Percentiles rank a stretch among this genome's conserved stretches.
Conservation (phyloP, 2,113 vertebrate species). For the Seriola quinqueradiata region DNA sequence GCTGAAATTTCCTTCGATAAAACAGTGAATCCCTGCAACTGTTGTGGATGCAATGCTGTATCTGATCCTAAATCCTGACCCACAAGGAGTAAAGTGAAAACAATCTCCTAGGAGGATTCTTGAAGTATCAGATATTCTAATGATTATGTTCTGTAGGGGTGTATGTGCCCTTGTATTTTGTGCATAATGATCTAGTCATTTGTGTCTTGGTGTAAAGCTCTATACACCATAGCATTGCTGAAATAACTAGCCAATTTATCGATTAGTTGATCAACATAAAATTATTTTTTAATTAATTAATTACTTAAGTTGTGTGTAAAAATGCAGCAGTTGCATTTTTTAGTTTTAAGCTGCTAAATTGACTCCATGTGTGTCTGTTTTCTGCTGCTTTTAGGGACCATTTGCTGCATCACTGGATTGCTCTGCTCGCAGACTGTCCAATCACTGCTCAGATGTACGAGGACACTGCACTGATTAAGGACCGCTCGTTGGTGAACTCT, state of each 20-base stretch:
- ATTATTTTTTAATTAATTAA: no score
- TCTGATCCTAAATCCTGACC: conserved; percentile 18
- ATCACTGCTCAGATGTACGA: conserved; percentile 99
- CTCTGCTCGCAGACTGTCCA: conserved; percentile 95
- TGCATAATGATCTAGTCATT: not conserved
- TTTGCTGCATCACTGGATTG: conserved; percentile 97
- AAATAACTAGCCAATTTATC: not conserved
- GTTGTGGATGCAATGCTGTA: not conserved
- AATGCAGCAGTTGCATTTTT: not conserved
- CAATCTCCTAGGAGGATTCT: conserved; percentile 25
- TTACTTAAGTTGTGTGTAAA: not conserved
- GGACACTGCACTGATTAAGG: conserved; percentile 94
- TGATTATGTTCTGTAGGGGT: not conserved
- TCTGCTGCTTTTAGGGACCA: conserved; percentile 89
- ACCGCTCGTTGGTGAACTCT: conserved; percentile 96
- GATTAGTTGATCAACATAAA: no score
- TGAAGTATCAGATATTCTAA: conserved; percentile 27
- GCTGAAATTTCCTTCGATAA: not conserved
- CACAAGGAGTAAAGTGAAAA: conserved; percentile 3
- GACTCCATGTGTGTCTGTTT: not conserved
- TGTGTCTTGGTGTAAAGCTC: not conserved
- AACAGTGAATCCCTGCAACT: not conserved
- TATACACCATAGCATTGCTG: not conserved
- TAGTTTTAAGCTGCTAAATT: not conserved
- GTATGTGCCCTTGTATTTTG: not conserved